Evolutionary conservation across 2,888 invertebrate species (phyloP).

Genomic region (Bedellia somnulentella): DNA sequence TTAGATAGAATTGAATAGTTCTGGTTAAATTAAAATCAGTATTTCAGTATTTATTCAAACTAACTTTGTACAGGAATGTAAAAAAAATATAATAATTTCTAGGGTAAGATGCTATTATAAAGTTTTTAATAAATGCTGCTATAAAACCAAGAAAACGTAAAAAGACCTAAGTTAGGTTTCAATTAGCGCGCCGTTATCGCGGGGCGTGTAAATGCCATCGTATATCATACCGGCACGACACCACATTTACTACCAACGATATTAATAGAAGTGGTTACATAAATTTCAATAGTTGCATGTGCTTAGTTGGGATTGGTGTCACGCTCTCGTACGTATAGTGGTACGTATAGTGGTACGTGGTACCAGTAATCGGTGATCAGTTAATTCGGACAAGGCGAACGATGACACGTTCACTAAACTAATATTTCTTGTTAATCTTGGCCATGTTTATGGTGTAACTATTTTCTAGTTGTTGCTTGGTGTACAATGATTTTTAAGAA

Average conservation of each 20-base stretch:
- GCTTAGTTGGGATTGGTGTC: slow-evolving; percentile 24
- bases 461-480: too few relatives aligned
- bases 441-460: too few relatives aligned
- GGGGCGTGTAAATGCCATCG: slow-evolving; percentile 20
- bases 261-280: slow-evolving; percentile 34
- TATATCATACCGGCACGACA: slow-evolving; percentile 25
- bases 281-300: slow-evolving; percentile 23
- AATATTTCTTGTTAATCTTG: too few relatives aligned
- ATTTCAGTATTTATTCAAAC: too few relatives aligned
- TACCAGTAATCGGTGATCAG: not conserved
- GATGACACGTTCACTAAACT: slow-evolving; percentile 6
- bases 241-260: slow-evolving; percentile 23
- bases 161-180: slow-evolving; percentile 21
- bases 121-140: too few relatives aligned
- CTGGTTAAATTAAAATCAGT: too few relatives aligned
- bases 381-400: slow-evolving; percentile 11
- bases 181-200: slow-evolving; percentile 19
- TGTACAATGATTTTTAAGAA: too few relatives aligned
- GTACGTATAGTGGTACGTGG: not conserved
- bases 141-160: slow-evolving; percentile 26
- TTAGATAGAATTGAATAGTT: too few relatives aligned
- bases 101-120: too few relatives aligned
- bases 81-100: too few relatives aligned
- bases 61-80: too few relatives aligned
- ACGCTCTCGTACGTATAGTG: slow-evolving; percentile 15